phyloP scores from a whole-genome alignment of 2,113 vertebrate species.

The Chroicocephalus ridibundus region DNA sequence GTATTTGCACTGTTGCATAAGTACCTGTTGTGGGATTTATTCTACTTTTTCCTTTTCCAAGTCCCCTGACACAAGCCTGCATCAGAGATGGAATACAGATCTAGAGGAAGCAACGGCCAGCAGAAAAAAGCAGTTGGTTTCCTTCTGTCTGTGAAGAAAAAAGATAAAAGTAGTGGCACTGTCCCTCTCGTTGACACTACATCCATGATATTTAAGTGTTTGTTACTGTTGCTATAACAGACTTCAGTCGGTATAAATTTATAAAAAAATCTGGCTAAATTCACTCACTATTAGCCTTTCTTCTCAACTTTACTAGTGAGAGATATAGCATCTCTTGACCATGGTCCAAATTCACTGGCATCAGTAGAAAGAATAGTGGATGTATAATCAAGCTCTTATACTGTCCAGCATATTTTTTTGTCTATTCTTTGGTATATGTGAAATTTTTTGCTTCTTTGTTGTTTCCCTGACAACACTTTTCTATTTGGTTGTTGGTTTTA shows the following conservation, averaged over 20 bases:
- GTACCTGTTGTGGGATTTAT: not conserved
- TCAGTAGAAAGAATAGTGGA: not conserved
- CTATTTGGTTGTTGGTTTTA: not conserved
- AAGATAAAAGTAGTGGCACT: not conserved
- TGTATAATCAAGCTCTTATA: not conserved
- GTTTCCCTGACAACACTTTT: not conserved
- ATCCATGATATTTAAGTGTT: not conserved
- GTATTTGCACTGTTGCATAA: not conserved
- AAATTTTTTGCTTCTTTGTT: not conserved
- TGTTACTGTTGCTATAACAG: not conserved
- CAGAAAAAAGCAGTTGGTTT: not conserved
- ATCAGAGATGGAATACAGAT: not conserved
- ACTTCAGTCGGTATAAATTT: not conserved
- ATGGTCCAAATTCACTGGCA: not conserved
- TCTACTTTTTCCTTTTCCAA: not conserved
- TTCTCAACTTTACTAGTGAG: not conserved
- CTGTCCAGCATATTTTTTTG: not conserved
- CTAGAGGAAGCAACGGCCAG: not conserved
- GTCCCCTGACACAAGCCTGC: not conserved
- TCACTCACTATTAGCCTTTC: not conserved
- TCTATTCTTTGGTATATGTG: not conserved
- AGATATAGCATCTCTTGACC: not conserved
- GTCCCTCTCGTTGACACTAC: not conserved
- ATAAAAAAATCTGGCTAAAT: not conserved
- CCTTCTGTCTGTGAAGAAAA: not conserved